Conservation (phyloP, 2,113 vertebrate genomes). For the Bothrops jararaca region DNA sequence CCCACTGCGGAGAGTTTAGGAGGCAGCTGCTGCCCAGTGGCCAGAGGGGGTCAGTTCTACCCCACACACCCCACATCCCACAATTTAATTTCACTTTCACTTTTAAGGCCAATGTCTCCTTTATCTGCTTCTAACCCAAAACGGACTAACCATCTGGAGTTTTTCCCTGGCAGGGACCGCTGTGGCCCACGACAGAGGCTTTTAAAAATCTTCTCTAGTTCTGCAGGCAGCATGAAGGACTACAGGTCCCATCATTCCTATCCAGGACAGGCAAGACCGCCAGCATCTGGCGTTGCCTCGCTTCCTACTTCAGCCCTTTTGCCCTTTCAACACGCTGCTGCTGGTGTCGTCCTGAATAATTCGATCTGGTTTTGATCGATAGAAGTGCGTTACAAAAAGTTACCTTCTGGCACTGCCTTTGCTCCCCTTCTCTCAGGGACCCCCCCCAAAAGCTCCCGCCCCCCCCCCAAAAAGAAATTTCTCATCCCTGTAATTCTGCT, state of each 20-base stretch:
- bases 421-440: too few relatives aligned
- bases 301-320: background rate
- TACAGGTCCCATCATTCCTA: background rate
- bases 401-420: background rate
- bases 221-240: background rate
- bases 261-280: background rate
- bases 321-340: too few relatives aligned
- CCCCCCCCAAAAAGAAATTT: background rate
- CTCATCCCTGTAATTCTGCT: background rate
- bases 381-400: background rate
- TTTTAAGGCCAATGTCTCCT: too few relatives aligned
- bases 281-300: background rate
- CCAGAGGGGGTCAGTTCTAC: too few relatives aligned
- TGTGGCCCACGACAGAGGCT: too few relatives aligned
- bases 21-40: background rate
- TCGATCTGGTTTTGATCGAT: background rate
- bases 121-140: background rate
- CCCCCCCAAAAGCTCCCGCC: too few relatives aligned
- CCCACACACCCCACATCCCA: too few relatives aligned
- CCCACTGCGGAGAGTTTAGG: background rate
- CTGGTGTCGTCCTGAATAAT: background rate
- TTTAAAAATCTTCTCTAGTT: background rate
- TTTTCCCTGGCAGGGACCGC: background rate
- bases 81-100: too few relatives aligned
- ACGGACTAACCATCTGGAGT: background rate